Base-by-base conservation (phyloP, 2,113 vertebrate species). In the Phyllostomus discolor region DNA sequence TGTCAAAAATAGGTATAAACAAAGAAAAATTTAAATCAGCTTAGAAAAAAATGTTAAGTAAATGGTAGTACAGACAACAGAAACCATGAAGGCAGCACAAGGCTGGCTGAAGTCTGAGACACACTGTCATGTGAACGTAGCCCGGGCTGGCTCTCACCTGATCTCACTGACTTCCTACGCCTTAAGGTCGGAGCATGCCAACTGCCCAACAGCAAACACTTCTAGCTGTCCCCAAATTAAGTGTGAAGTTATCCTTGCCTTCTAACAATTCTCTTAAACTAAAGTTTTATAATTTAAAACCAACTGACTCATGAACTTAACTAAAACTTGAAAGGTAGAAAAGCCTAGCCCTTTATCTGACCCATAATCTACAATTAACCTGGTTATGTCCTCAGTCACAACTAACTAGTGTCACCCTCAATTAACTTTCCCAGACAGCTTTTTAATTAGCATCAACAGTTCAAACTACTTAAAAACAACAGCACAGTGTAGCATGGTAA, bases 361-460 rank as follows among this genome's bases (percentile, higher is more conserved):
- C 50, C 88, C 70, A 96, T 97, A 92, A 96, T 87, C 92, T 95
- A 86, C 67, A 94, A 97, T 98, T 98, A 97, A 98, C 81, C 85
- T 95, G 52, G 93, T 92, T 97, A 85, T 19, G 50, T 90, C 96
- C 52, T 96, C 87, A 97, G 89, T 93, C 86, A 96, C 96, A 91
- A 97, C 97, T 85, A 96, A 98, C 96, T 97, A 95, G 54, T 80
- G 97, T 98, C 98, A 98, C 86, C 92, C 93, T 48, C 85, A 95
- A 98, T 98, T 98, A 98, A 97, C 88, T 97, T 97, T 91, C 38
- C 85, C 64, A 73, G 88, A 88, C 90, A 93, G 92, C 57, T 91
- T 95, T 98, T 94, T 96, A 97, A 97, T 98, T 98, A 98, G 96
- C 88, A 90, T 91, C 93, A 96, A 95, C 70, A 98, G 90, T 95